Conservation (phyloP, 2,888 invertebrate species). For the Caenorhabditis sulstoni region DNA sequence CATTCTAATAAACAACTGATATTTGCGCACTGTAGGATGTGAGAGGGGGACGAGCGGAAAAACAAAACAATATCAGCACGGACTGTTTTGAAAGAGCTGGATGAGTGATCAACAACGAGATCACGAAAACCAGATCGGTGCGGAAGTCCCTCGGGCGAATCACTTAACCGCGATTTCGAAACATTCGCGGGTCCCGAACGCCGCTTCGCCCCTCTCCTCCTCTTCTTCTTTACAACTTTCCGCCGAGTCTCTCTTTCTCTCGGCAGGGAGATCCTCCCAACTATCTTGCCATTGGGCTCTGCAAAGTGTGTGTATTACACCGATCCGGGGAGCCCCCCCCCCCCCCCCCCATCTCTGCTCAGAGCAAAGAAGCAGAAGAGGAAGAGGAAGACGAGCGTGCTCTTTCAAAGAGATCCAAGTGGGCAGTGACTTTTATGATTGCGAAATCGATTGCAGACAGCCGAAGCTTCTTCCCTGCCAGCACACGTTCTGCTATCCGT, state of each 20-base stretch:
- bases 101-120: constrained; percentile 14
- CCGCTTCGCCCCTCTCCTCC: constrained; percentile 29
- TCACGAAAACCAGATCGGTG: not conserved
- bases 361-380: not conserved
- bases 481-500: constrained; percentile 99
- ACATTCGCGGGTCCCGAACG: constrained; percentile 48
- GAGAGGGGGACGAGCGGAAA: not conserved
- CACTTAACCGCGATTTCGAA: constrained; percentile 38
- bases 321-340: constrained; percentile 1
- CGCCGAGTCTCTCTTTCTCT: not conserved
- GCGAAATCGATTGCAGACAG: constrained; percentile 69
- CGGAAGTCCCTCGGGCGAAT: not conserved
- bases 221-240: constrained; percentile 35
- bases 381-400: not conserved
- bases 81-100: not conserved
- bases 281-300: constrained; percentile 43
- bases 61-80: constrained; percentile 11
- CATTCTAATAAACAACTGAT: constrained; percentile 17
- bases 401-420: constrained; percentile 38
- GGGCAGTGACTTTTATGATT: constrained; percentile 23
- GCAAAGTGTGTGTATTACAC: constrained; percentile 57
- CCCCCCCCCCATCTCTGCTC: too few relatives aligned
- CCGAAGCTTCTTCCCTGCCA: constrained; percentile 93
- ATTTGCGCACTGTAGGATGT: constrained; percentile 25
- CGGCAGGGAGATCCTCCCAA: constrained; percentile 16